Percentiles rank a stretch among this genome's conserved stretches.
These are phyloP conservation scores for Scomber colias DNA, from an alignment of 2,113 vertebrate species.

Conservation along the genomic window DNA sequence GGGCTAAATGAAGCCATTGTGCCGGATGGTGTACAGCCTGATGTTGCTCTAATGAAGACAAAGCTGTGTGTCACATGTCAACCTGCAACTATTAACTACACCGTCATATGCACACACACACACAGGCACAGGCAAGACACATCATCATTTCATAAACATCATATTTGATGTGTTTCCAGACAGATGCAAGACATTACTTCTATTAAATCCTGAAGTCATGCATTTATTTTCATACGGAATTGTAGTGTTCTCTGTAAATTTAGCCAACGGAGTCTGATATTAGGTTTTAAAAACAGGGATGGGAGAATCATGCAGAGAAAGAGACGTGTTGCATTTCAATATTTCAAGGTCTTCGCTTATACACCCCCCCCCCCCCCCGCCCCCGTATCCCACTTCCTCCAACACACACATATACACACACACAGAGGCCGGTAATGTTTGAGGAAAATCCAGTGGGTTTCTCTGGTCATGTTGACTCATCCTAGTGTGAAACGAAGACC, in stretches of 20 bases:
- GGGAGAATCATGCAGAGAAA: constrained; percentile 1
- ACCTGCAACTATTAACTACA: constrained; percentile 84
- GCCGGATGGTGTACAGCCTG: constrained; percentile 71
- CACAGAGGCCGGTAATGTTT: constrained; percentile 38
- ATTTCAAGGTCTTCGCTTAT: constrained; percentile 36
- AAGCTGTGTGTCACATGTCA: constrained; percentile 72
- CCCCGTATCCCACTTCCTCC: not conserved
- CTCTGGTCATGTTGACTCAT: constrained; percentile 62
- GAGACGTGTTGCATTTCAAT: constrained; percentile 33
- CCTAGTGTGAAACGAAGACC: constrained; percentile 51
- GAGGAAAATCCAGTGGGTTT: constrained; percentile 40
- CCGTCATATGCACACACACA: constrained; percentile 2
- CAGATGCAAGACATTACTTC: constrained; percentile 5
- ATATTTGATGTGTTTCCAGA: constrained; percentile 23
- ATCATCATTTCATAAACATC: constrained; percentile 41
- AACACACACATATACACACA: constrained; percentile 3
- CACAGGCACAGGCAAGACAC: constrained; percentile 50
- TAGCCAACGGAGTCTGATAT: constrained; percentile 17
- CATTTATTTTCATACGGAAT: constrained; percentile 33
- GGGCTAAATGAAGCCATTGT: constrained; percentile 87
- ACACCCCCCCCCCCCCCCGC: not conserved
- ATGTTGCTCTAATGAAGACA: constrained; percentile 89
- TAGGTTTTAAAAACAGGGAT: constrained; percentile 21
- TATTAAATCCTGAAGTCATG: constrained; percentile 8
- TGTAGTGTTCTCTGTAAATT: constrained; percentile 10